phyloP scores from a whole-genome alignment of 2,113 vertebrate genomes.

The Drymodes brunneopygia region DNA sequence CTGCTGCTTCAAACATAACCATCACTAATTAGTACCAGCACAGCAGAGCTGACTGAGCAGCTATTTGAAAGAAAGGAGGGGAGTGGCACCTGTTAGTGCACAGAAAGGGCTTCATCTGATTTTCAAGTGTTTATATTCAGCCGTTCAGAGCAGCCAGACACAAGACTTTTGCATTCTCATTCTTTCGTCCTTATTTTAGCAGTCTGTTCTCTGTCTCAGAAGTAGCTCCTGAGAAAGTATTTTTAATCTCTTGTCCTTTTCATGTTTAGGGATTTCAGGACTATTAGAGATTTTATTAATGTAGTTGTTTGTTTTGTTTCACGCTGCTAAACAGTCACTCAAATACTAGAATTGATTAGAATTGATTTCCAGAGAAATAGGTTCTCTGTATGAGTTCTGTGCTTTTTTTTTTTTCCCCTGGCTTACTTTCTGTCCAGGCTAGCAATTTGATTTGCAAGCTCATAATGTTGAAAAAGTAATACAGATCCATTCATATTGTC shows the following conservation, averaged over 20 bases:
- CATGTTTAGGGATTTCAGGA: background rate
- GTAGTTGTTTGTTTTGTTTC: background rate
- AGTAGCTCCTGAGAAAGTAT: background rate
- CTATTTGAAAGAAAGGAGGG: background rate
- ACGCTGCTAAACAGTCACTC: background rate
- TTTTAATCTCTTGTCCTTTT: background rate
- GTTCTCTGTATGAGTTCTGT: background rate
- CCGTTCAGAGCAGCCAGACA: background rate
- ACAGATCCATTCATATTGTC: background rate
- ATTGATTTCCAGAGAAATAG: background rate
- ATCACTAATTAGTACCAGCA: background rate
- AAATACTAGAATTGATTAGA: background rate
- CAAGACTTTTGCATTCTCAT: background rate
- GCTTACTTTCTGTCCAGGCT: background rate
- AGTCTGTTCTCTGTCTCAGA: background rate
- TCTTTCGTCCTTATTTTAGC: background rate
- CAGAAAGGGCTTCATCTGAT: background rate
- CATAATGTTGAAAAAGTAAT: background rate
- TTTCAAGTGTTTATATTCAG: background rate
- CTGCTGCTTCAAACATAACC: background rate
- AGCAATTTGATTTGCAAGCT: background rate
- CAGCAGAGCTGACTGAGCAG: background rate
- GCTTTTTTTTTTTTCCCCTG: background rate
- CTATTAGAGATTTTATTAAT: background rate
- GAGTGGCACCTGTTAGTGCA: constrained; percentile 6